Conservation (phyloP, 2,113 vertebrate species). For the Cranoglanis bouderius region DNA sequence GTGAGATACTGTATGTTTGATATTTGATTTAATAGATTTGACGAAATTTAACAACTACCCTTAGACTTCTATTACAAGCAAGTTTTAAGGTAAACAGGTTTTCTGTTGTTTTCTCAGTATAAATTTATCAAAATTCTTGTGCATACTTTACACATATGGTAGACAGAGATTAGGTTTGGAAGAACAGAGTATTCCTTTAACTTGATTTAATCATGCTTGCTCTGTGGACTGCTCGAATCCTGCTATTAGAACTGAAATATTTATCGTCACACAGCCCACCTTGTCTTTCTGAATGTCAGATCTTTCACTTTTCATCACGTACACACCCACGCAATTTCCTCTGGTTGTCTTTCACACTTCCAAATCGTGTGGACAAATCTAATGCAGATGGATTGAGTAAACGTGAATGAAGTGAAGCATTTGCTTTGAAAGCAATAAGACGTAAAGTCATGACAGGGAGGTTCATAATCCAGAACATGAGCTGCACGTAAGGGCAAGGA, state of each 20-base stretch:
- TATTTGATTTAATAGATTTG: too few species aligned
- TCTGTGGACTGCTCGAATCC: not conserved
- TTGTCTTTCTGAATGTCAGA: not conserved
- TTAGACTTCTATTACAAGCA: not conserved
- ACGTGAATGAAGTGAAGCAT: not conserved
- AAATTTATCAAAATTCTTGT: not conserved
- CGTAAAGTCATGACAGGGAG: not conserved
- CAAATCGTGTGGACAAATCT: not conserved
- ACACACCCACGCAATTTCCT: not conserved
- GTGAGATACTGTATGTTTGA: too few species aligned
- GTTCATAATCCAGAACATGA: not conserved
- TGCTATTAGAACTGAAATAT: not conserved
- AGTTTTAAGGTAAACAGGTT: not conserved
- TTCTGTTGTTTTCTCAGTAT: not conserved
- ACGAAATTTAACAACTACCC: not conserved
- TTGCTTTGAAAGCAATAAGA: not conserved
- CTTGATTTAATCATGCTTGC: not conserved
- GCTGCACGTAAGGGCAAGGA: not conserved
- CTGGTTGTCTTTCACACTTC: not conserved
- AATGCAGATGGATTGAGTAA: not conserved
- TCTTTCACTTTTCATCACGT: constrained; percentile 4
- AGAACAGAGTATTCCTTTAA: not conserved
- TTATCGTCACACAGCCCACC: not conserved
- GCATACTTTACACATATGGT: too few species aligned
- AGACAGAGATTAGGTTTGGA: not conserved